Evolutionary conservation across 2,888 invertebrate genomes (phyloP).

Genomic region (Yponomeuta plumbellus): DNA sequence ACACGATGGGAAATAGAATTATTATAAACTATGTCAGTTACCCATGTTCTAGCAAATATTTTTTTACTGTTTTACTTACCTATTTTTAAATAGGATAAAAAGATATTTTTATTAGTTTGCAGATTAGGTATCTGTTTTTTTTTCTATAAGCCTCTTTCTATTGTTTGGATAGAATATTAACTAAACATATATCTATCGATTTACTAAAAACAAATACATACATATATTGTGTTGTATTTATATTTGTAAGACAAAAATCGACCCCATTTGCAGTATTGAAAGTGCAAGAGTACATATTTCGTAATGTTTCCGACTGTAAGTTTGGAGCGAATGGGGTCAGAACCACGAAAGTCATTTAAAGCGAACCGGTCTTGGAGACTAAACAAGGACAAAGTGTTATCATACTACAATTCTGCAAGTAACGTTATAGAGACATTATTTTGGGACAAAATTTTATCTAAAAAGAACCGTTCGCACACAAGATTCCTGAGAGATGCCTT

Average conservation of each 20-base stretch:
- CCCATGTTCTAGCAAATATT: too few relatives aligned
- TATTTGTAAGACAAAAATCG: neutral
- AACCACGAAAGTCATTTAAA: constrained; percentile 26
- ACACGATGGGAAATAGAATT: too few relatives aligned
- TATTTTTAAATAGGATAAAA: too few relatives aligned
- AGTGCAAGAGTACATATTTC: neutral
- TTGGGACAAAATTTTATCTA: constrained; percentile 22
- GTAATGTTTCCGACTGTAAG: neutral
- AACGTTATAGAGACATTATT: constrained; percentile 29
- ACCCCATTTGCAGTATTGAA: neutral
- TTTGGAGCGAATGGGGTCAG: constrained; percentile 24
- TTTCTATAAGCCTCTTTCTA: too few relatives aligned
- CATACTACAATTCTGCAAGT: constrained; percentile 22
- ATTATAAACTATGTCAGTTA: too few relatives aligned
- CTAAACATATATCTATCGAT: too few relatives aligned
- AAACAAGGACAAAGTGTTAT: constrained; percentile 28
- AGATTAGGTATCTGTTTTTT: too few relatives aligned
- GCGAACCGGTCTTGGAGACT: constrained; percentile 26
- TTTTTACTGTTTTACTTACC: too few relatives aligned
- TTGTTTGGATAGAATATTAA: too few relatives aligned
- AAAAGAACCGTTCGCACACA: constrained; percentile 13
- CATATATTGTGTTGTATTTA: too few relatives aligned
- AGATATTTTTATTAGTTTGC: too few relatives aligned
- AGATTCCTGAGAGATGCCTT: neutral
- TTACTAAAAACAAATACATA: too few relatives aligned